Evolutionary conservation across 1,140 invertebrate genomes (phyloP), one percentile per base, ranked within the genome.

Genomic region (Hesperophylax magnus): DNA sequence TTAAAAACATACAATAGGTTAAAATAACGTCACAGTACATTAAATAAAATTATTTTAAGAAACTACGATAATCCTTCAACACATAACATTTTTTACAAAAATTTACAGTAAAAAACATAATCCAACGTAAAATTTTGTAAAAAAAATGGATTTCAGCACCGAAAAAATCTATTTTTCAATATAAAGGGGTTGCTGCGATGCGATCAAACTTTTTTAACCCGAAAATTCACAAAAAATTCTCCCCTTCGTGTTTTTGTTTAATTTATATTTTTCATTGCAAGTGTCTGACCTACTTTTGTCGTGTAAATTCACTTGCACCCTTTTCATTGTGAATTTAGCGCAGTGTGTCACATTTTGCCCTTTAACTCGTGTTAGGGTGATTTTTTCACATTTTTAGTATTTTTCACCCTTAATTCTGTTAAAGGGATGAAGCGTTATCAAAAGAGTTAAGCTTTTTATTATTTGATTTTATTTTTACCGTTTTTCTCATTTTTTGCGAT

Each of bases 401-500:
- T 47, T 47, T 47, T 47, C 39, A 47, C 39, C 39, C 39, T 47
- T 47, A 47, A 47, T 47, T 47, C 11, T 14, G 39, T 14, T 47
- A 47, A 47, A 47, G 39, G 39, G 39, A 58, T 58, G 56, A 18
- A 58, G 2, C 4, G 9, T 8, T 17, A 18, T 58, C 56, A 58
- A 58, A 58, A 8, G 22, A 58, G n/a, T 7, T 58, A 58, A 58
- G n/a, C 56, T 8, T 58, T 58, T 58, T 58, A 58, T 58, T 58
- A 20, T 58, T 58, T 58, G n/a, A 58, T 58, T 58, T 20, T 9
- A 18, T 22, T 58, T 58, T 58, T 58, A 20, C n/a, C 56, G n/a
- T 18, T 58, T 58, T 58, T 58, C 56, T n/a, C n/a, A 7, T 58
- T 58, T 58, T 58, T 58, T 58, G 56, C 56, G 56, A 58, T 22